Evolutionary conservation across 2,113 vertebrate genomes (phyloP).

Genomic region (Dipodomys merriami): DNA sequence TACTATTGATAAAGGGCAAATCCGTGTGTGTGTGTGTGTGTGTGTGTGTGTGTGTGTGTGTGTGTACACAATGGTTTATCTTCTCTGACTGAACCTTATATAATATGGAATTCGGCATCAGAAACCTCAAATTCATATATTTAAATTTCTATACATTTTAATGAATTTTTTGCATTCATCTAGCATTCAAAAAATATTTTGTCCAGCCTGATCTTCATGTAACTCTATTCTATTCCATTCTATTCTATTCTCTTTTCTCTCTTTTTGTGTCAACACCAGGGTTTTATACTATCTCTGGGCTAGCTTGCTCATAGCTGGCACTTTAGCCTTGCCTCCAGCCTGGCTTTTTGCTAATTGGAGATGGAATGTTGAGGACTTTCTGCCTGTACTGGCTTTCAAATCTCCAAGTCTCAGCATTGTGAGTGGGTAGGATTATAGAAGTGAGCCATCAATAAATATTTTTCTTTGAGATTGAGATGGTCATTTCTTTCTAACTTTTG

Average conservation of each 20-base stretch:
- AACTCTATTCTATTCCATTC: conserved; percentile 23
- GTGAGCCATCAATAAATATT: background rate
- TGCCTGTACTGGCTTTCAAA: no score
- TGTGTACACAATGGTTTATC: background rate
- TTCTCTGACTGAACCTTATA: background rate
- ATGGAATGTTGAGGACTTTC: no score
- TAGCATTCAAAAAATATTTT: conserved; percentile 9
- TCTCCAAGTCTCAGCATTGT: no score
- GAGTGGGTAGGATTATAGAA: no score
- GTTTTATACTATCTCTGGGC: no score
- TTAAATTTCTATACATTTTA: conserved; percentile 45
- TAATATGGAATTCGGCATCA: conserved; percentile 32
- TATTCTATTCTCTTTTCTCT: no score
- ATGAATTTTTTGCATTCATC: conserved; percentile 51
- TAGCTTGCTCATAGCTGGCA: no score
- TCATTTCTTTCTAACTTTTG: conserved; percentile 13
- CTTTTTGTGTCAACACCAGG: no score
- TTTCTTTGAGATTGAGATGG: background rate
- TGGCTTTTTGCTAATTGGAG: no score
- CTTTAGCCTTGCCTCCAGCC: no score
- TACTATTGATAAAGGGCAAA: conserved; percentile 5
- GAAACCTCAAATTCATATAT: background rate
- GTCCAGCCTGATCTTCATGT: background rate
- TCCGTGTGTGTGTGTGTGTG: background rate
- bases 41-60: background rate